Evolutionary conservation across 2,113 vertebrate genomes (phyloP).

Genomic region (Oreochromis spilurus): DNA sequence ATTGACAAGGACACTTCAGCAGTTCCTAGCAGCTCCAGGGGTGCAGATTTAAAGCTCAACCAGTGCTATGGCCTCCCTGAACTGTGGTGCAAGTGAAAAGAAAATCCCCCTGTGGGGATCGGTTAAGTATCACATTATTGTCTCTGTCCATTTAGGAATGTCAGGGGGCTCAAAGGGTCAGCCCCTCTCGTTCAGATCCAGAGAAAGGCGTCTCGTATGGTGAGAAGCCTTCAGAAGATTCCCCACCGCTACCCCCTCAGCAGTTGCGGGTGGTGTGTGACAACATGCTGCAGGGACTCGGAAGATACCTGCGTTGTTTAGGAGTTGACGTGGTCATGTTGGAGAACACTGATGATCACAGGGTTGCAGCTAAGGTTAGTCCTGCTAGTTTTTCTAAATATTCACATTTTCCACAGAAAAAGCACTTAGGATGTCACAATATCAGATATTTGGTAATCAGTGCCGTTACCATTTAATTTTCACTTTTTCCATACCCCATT

Average conservation of each 20-base stretch:
- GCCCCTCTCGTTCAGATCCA: slow-evolving; percentile 31
- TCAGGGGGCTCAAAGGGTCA: slow-evolving; percentile 67
- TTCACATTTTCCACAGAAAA: neutral
- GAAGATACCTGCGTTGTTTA: slow-evolving; percentile 81
- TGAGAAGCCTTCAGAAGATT: slow-evolving; percentile 17
- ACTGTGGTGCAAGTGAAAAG: slow-evolving; percentile 58
- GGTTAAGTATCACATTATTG: slow-evolving; percentile 70
- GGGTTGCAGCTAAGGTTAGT: slow-evolving; percentile 79
- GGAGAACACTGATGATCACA: slow-evolving; percentile 79
- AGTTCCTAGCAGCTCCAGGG: slow-evolving; percentile 52
- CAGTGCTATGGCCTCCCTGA: slow-evolving; percentile 54
- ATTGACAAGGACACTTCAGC: slow-evolving; percentile 52
- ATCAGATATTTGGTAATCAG: neutral
- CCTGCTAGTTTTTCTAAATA: neutral
- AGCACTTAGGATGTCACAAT: neutral
- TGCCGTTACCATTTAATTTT: neutral
- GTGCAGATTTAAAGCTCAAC: slow-evolving; percentile 49
- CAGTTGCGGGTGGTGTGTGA: slow-evolving; percentile 84
- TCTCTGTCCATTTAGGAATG: slow-evolving; percentile 69
- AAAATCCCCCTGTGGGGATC: slow-evolving; percentile 62
- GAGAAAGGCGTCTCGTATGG: slow-evolving; percentile 44
- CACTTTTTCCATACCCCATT: neutral
- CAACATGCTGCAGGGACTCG: slow-evolving; percentile 87
- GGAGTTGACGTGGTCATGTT: slow-evolving; percentile 78
- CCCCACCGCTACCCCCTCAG: slow-evolving; percentile 49